Base-by-base conservation (phyloP, 2,113 vertebrate species). In the Mungos mungo region DNA sequence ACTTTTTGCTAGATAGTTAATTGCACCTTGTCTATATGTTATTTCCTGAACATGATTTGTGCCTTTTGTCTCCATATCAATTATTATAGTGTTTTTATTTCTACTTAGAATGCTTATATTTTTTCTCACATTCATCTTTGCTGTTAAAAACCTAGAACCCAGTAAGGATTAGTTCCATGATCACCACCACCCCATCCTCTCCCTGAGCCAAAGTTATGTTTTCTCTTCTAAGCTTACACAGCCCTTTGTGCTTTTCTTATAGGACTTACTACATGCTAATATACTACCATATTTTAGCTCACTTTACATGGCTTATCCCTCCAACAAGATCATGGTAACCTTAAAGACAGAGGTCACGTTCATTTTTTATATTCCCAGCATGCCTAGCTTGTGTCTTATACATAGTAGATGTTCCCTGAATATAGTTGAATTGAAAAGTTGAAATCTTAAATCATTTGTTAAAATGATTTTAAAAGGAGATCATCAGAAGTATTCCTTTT, bases 321-420 rank as follows among this genome's bases (percentile, higher is more conserved):
- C 29, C 68, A 96, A n/a, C 3, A 69, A 94, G 31, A 52, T 50
- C 72, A 84, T 27, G 84, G 45, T 31, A 13, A 63, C 33, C 31
- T 89, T 87, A 13, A 95, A 97, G 52, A 85, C 27, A 93, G 66
- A 97, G 54, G 31, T 72, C 13, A 89, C 5, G 38, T 71, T 72
- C 25, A 80, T 69, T 84, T 84, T 95, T 92, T 94, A 76, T 35
- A 84, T 45, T 90, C 7, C 23, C 35, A 95, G 16, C 2, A 54
- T 74, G 27, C 29, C 23, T 79, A 77, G 7, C 12, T 72, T 84
- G 33, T 90, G 15, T 45, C 57, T 96, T 82, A 1, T 63, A 90
- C 8, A 38, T 47, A 11, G 33, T 57, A 6, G 80, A 80, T 71
- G 10, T 50, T 91, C 38, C 45, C 5, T 86, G 21, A 92, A 65